Evolutionary conservation across 2,113 vertebrate species (phyloP).

Genomic region (Scortum barcoo): DNA sequence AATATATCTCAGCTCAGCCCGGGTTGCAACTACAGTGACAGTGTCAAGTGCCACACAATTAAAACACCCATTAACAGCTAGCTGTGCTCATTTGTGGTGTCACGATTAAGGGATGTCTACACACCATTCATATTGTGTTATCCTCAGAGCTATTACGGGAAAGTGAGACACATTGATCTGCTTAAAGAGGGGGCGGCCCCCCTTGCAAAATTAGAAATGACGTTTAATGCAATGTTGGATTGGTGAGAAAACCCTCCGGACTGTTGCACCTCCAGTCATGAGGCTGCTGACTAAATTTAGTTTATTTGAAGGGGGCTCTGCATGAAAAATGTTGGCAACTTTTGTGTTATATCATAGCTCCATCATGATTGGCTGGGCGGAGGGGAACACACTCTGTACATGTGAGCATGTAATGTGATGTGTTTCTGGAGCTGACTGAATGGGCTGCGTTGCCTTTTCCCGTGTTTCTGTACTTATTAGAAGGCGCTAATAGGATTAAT

Average conservation of each 20-base stretch:
- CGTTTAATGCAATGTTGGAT: slow-evolving; percentile 10
- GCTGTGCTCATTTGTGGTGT: not conserved
- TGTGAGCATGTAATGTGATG: slow-evolving; percentile 58
- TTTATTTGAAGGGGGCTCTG: not conserved
- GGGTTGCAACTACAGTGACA: not conserved
- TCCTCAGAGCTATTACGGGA: not conserved
- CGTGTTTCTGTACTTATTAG: not conserved
- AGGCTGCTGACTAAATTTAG: not conserved
- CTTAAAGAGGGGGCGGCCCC: not conserved
- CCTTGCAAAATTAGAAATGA: not conserved
- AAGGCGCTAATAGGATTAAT: not conserved
- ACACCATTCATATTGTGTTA: not conserved
- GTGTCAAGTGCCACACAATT: not conserved
- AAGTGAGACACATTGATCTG: not conserved
- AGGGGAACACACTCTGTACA: slow-evolving; percentile 57
- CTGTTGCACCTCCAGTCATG: not conserved
- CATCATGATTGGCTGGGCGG: slow-evolving; percentile 59
- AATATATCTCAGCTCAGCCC: too few relatives aligned
- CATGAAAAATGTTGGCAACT: slow-evolving; percentile 52
- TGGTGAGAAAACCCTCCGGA: not conserved
- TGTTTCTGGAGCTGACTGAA: slow-evolving; percentile 35
- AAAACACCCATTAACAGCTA: not conserved
- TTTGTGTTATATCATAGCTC: slow-evolving; percentile 67
- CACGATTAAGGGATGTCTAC: not conserved
- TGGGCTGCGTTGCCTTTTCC: slow-evolving; percentile 10